Percentiles rank a stretch among this genome's conserved stretches.
These are phyloP conservation scores for Podarcis cretensis DNA, from an alignment of 2,113 vertebrate genomes.

Conservation along the genomic window DNA sequence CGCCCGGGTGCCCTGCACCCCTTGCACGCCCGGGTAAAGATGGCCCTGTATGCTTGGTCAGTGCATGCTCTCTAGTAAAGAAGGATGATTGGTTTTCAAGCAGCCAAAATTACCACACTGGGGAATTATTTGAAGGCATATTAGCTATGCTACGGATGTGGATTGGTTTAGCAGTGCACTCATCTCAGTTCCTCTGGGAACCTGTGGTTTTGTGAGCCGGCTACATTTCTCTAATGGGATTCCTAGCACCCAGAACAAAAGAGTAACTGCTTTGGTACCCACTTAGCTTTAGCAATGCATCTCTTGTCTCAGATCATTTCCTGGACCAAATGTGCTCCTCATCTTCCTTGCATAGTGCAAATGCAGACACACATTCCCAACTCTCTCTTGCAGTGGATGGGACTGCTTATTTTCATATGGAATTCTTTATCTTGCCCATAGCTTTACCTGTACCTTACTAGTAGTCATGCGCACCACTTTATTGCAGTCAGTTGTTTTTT, in stretches of 20 bases:
- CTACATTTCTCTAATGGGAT: neutral
- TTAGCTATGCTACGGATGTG: neutral
- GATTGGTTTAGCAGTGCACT: neutral
- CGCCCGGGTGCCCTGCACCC: no score
- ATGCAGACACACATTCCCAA: neutral
- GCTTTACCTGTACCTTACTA: no score
- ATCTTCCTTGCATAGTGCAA: neutral
- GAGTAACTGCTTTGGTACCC: no score
- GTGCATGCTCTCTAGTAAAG: neutral
- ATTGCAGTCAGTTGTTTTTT: neutral
- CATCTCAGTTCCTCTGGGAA: neutral
- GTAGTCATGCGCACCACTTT: neutral
- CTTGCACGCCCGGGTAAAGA: no score
- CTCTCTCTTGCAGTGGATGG: neutral
- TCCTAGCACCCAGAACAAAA: neutral
- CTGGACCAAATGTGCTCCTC: neutral
- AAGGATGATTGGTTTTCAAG: neutral
- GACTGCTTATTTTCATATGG: neutral
- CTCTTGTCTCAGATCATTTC: neutral
- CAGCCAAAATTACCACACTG: neutral
- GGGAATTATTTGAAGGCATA: neutral
- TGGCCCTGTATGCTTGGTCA: neutral
- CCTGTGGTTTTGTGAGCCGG: neutral
- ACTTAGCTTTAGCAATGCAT: neutral
- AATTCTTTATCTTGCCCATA: neutral